phyloP scores from a whole-genome alignment of 2,113 vertebrate genomes.

The Myiagra hebetior region DNA sequence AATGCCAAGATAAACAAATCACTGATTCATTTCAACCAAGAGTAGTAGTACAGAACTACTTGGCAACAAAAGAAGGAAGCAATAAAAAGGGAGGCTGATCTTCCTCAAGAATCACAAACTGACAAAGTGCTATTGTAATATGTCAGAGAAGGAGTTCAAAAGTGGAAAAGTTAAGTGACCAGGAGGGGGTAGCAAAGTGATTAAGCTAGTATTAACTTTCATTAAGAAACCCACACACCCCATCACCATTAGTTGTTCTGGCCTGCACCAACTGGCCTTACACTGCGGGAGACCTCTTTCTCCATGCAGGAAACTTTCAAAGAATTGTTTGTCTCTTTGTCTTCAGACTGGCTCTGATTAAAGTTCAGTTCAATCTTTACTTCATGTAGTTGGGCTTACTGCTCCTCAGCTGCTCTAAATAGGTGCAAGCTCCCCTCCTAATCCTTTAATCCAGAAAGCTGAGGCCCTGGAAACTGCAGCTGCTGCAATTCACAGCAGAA shows the following conservation, averaged over 20 bases:
- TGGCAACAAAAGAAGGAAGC: not conserved
- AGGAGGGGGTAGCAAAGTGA: not conserved
- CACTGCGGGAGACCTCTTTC: not conserved
- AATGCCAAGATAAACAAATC: not conserved
- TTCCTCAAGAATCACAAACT: not conserved
- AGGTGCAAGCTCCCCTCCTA: slow-evolving; percentile 31
- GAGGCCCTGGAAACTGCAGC: slow-evolving; percentile 22
- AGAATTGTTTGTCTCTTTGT: not conserved
- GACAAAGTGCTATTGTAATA: not conserved
- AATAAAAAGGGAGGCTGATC: not conserved
- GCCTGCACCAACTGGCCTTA: not conserved
- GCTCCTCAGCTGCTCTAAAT: slow-evolving; percentile 21
- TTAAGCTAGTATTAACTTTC: not conserved
- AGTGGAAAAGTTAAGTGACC: not conserved
- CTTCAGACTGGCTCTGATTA: not conserved
- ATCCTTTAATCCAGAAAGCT: slow-evolving; percentile 51
- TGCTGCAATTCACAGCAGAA: slow-evolving; percentile 22
- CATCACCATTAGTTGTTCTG: not conserved
- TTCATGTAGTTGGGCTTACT: not conserved
- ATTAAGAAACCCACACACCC: not conserved
- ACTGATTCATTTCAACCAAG: not conserved
- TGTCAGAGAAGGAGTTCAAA: not conserved
- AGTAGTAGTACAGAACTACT: not conserved
- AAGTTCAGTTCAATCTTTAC: slow-evolving; percentile 14
- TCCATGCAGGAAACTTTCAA: not conserved